Evolutionary conservation across 1,140 invertebrate genomes (phyloP).

Genomic region (Asobara japonica): DNA sequence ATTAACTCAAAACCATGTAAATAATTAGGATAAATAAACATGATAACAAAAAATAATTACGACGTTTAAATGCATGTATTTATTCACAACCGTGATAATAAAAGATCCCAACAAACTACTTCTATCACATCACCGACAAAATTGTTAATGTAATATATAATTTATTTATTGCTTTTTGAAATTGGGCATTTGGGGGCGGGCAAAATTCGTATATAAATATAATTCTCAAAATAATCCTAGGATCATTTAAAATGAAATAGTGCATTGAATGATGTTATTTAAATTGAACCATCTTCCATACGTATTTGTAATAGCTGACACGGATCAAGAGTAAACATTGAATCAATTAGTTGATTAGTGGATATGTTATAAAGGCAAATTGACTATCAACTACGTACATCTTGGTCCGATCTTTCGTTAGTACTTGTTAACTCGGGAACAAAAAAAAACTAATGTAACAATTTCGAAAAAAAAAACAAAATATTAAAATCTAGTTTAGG

Average conservation of each 20-base stretch:
- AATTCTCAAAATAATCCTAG: slow-evolving; percentile 3
- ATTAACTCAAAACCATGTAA: neutral
- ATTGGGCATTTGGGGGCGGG: no score
- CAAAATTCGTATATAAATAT: slow-evolving; percentile 16
- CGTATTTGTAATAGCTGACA: neutral
- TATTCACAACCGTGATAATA: slow-evolving; percentile 14
- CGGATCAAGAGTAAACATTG: slow-evolving; percentile 13
- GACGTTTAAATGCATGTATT: neutral
- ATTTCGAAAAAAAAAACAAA: slow-evolving; percentile 20
- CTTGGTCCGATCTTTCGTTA: slow-evolving; percentile 52
- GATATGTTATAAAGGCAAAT: slow-evolving; percentile 54
- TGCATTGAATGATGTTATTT: slow-evolving; percentile 12
- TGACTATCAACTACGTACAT: slow-evolving; percentile 43
- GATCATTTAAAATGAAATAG: slow-evolving; percentile 7
- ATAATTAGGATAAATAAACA: neutral
- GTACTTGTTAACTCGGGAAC: slow-evolving; percentile 22
- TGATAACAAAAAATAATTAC: neutral
- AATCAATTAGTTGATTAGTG: slow-evolving; percentile 29
- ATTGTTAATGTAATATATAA: slow-evolving; percentile 2
- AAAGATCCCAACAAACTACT: slow-evolving; percentile 1
- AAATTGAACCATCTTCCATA: neutral
- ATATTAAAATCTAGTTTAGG: slow-evolving; percentile 4
- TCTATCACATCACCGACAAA: slow-evolving; percentile 9
- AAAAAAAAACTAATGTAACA: slow-evolving; percentile 13
- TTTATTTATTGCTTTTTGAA: neutral